Evolutionary conservation across 2,888 invertebrate species (phyloP), one percentile per base, ranked within the genome.

Genomic region (Apomyelois bistriatella): DNA sequence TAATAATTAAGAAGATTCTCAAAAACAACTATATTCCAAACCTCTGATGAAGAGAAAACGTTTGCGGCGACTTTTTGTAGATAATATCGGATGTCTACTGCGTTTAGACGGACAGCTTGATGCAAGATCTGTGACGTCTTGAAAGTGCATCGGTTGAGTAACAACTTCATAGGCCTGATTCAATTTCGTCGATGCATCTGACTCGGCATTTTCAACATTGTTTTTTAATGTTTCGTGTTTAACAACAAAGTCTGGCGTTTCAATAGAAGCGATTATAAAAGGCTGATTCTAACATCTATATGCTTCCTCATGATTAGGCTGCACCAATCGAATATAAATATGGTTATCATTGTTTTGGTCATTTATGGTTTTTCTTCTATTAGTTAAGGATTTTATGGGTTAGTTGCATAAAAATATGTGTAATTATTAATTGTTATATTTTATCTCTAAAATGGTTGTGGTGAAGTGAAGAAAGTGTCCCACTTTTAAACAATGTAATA

Each of bases 121-220:
- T 72, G 70, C 65, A 68, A 65, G 63, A 57, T 54, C 60, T 57
- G 61, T 58, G 66, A 67, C 66, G 68, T 67, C 67, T 64, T 59
- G 65, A 67, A 54, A 60, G 63, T 66, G 79, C 78, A 79, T 64
- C 65, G 76, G 71, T 85, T 81, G 67, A 73, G 82, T 76, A 83
- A 85, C 77, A 66, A 68, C 78, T 78, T 77, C 64, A 79, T 81
- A 77, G 72, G 66, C 70, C 65, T 73, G 69, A 75, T 80, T 79
- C 78, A 74, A 80, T 82, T 80, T 77, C 69, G 64, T 71, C 69
- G 73, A 66, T 72, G 74, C 72, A 70, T 68, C 74, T 79, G 79
- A 81, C 80, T 68, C 64, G 65, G 73, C 76, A 60, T 62, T 74
- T 79, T 80, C 49, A 50, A 55, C 63, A 68, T 73, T 70, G 63